Evolutionary conservation across 2,888 invertebrate genomes (phyloP).

Genomic region (Yponomeuta cagnagella): DNA sequence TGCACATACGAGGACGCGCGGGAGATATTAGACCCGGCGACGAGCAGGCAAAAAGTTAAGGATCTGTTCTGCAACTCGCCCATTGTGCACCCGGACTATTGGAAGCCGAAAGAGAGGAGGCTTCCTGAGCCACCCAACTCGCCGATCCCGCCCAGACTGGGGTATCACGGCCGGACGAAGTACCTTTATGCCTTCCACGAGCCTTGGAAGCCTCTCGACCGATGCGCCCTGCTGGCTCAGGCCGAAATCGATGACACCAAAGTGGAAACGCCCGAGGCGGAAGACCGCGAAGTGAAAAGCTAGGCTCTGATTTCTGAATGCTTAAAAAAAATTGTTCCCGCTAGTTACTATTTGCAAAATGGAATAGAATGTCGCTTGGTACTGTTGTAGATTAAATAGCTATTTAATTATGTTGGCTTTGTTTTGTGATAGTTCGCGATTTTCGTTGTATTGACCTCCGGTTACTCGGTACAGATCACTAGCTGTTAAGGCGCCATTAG

Average conservation of each 20-base stretch:
- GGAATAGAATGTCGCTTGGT: not conserved
- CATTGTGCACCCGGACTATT: slow-evolving; percentile 54
- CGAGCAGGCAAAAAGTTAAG: slow-evolving; percentile 17
- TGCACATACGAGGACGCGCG: slow-evolving; percentile 28
- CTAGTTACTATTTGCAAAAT: not conserved
- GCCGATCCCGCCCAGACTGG: slow-evolving; percentile 43
- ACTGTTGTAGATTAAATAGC: slow-evolving; percentile 3
- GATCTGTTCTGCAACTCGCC: slow-evolving; percentile 51
- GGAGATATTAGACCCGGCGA: not conserved
- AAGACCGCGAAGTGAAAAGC: not conserved
- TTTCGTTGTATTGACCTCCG: not conserved
- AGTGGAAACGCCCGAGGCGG: not conserved
- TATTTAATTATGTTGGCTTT: not conserved
- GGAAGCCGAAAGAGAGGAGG: slow-evolving; percentile 36
- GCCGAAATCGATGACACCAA: slow-evolving; percentile 46
- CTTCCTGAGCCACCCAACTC: slow-evolving; percentile 27
- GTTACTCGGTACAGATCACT: too few species aligned
- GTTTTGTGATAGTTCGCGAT: not conserved
- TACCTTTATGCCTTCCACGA: slow-evolving; percentile 66
- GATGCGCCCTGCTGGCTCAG: slow-evolving; percentile 45
- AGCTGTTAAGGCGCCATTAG: too few species aligned
- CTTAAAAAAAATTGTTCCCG: not conserved
- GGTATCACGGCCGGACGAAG: slow-evolving; percentile 57
- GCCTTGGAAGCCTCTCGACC: slow-evolving; percentile 62
- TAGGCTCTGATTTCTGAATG: slow-evolving; percentile 6